These are phyloP conservation scores for Drosophila carrolli DNA, from an alignment of 1,140 invertebrate genomes.

Conservation along the genomic window DNA sequence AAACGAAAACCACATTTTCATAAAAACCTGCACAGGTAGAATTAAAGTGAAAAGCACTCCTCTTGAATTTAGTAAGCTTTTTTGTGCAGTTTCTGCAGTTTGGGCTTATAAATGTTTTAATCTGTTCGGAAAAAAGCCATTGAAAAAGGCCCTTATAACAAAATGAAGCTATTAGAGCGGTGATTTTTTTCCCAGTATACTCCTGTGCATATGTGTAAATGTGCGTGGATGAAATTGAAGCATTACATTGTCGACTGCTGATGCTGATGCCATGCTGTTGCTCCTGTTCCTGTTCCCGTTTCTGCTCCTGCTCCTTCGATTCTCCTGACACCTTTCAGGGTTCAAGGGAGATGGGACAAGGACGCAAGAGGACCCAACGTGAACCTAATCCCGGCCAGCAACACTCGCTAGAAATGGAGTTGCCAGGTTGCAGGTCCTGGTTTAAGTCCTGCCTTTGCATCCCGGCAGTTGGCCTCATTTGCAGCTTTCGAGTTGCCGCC, in stretches of 20 bases:
- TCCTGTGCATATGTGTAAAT: slow-evolving; percentile 2
- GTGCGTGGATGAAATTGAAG: slow-evolving; percentile 60
- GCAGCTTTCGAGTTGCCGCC: slow-evolving; percentile 58
- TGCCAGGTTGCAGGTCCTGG: slow-evolving; percentile 22
- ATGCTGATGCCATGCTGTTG: slow-evolving; percentile 50
- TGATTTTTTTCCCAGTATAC: slow-evolving; percentile 1
- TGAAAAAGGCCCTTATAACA: too few relatives aligned
- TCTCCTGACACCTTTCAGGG: slow-evolving; percentile 31
- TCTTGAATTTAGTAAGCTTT: too few relatives aligned
- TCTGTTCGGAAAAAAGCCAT: too few relatives aligned
- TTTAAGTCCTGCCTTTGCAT: slow-evolving; percentile 10
- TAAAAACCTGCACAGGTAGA: too few relatives aligned
- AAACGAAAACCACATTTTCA: too few relatives aligned
- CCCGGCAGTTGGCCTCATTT: slow-evolving; percentile 62
- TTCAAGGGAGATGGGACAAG: neutral
- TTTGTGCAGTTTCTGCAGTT: too few relatives aligned
- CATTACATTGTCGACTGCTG: slow-evolving; percentile 66
- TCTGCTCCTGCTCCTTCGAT: slow-evolving; percentile 12
- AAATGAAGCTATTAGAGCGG: too few relatives aligned
- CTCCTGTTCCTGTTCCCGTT: neutral
- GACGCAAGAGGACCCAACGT: slow-evolving; percentile 5
- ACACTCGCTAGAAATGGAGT: slow-evolving; percentile 13
- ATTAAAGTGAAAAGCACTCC: too few relatives aligned
- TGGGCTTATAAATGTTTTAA: too few relatives aligned
- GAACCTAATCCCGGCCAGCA: slow-evolving; percentile 28